Percentiles rank a stretch among this genome's conserved stretches.
These are phyloP conservation scores for Oncorhynchus mykiss DNA, from an alignment of 2,113 vertebrate species.

Conservation along the genomic window DNA sequence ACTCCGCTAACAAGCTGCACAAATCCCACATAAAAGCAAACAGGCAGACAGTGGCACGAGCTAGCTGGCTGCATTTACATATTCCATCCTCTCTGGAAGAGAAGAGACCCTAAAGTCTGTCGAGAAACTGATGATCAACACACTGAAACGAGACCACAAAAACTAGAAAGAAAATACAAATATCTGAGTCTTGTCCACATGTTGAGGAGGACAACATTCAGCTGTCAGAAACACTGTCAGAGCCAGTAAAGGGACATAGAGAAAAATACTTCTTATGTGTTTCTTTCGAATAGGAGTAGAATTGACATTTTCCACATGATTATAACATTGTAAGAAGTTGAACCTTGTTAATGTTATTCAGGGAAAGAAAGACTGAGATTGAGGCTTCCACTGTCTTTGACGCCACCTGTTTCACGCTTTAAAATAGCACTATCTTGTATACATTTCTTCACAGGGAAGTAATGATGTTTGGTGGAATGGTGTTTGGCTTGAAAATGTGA, in stretches of 20 bases:
- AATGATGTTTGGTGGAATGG: too few relatives aligned
- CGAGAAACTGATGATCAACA: conserved; percentile 26
- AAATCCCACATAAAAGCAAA: conserved; percentile 47
- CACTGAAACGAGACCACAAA: conserved; percentile 1
- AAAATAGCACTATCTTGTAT: not conserved
- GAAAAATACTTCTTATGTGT: not conserved
- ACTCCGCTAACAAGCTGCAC: conserved; percentile 34
- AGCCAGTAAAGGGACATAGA: not conserved
- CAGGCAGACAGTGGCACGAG: conserved; percentile 25
- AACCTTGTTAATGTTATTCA: not conserved
- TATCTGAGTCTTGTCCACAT: not conserved
- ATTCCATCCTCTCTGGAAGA: conserved; percentile 9
- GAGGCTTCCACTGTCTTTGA: conserved; percentile 24
- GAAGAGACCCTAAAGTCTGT: conserved; percentile 10
- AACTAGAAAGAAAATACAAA: conserved; percentile 6
- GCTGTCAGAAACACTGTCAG: conserved; percentile 18
- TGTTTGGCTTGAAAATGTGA: not conserved
- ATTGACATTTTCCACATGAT: conserved; percentile 13
- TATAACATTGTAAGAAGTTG: not conserved
- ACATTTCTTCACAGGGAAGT: not conserved
- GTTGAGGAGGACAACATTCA: not conserved
- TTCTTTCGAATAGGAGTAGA: not conserved
- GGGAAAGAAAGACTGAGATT: not conserved
- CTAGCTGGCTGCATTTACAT: conserved; percentile 33
- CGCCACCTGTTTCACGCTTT: conserved; percentile 27